Evolutionary conservation across 2,888 invertebrate genomes (phyloP), one percentile per base, ranked within the genome.

Genomic region (Sylvicola fuscatus): DNA sequence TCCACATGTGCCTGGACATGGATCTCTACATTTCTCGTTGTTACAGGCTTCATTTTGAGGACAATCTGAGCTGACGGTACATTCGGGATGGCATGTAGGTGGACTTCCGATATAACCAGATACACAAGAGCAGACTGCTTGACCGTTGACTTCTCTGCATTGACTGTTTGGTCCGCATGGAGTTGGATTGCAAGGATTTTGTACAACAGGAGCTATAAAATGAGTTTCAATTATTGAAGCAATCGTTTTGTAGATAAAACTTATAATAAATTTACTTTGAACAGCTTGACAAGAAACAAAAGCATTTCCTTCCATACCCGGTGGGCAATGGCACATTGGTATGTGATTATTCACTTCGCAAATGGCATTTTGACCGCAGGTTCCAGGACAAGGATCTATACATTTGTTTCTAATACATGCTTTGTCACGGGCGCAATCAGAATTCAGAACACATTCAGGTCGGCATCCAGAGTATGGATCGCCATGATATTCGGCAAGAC

Each of bases 321-420:
- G 66, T 12, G 72, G 70, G 47, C 77, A 77, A 44, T 70, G 72
- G 42, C 78, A 78, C 60, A 72, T 70, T 13, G 76, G 71, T 13
- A 76, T 65, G 46, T 80, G 78, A 44, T 76, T 73, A 41, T 74
- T 68, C 3, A 76, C 75, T 44, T 74, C 70, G 48, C 80, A 81
- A 35, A 70, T 57, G 17, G 80, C 78, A 48, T 69, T 72, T 35
- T 60, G 11, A 34, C 78, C 80, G 54, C 83, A 75, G 33, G 69
- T 72, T 44, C 73, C 73, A 16, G 66, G 66, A 46, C 81, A 82
- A 12, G 82, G 81, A 52, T 82, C 72, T 5, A 61, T 51, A 49
- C 83, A 83, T 56, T 77, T 79, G 47, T 72, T 74, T 45, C 66
- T 65, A 28, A 74, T 64, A 50, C 86, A 87, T 35, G 81, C 73